These are phyloP conservation scores for Adineta ricciae DNA, from an alignment of 2,888 invertebrate species.

Conservation along the genomic window DNA sequence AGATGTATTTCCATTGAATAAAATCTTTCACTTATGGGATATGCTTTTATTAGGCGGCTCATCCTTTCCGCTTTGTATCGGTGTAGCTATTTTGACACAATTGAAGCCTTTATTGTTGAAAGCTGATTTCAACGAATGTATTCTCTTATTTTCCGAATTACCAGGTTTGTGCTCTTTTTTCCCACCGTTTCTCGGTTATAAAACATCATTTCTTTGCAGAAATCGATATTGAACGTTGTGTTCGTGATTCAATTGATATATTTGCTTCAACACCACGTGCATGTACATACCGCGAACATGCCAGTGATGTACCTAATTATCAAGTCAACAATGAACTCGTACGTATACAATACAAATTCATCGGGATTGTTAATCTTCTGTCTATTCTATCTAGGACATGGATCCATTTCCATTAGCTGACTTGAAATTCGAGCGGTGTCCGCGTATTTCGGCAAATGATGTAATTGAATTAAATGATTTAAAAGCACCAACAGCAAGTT, in stretches of 20 bases:
- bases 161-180: constrained; percentile 55
- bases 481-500: constrained; percentile 40
- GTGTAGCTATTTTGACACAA: constrained; percentile 79
- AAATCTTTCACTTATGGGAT: constrained; percentile 94
- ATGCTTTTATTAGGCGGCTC: constrained; percentile 81
- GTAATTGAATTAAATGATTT: constrained; percentile 63
- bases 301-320: constrained; percentile 33
- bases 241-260: constrained; percentile 73
- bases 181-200: background rate
- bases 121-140: constrained; percentile 95
- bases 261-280: constrained; percentile 75
- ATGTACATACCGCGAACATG: constrained; percentile 72
- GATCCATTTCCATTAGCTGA: constrained; percentile 61
- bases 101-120: constrained; percentile 58
- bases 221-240: constrained; percentile 84
- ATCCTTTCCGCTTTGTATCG: constrained; percentile 83
- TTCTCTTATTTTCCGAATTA: constrained; percentile 90
- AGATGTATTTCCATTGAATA: constrained; percentile 95
- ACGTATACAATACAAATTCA: background rate
- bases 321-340: constrained; percentile 1
- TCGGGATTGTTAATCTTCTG: background rate
- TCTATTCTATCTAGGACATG: constrained; percentile 56
- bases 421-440: constrained; percentile 65
- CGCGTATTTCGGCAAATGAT: constrained; percentile 75
- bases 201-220: constrained; percentile 53